Base-by-base conservation (phyloP, 2,888 invertebrate species). In the Lamellibrachia satsuma region DNA sequence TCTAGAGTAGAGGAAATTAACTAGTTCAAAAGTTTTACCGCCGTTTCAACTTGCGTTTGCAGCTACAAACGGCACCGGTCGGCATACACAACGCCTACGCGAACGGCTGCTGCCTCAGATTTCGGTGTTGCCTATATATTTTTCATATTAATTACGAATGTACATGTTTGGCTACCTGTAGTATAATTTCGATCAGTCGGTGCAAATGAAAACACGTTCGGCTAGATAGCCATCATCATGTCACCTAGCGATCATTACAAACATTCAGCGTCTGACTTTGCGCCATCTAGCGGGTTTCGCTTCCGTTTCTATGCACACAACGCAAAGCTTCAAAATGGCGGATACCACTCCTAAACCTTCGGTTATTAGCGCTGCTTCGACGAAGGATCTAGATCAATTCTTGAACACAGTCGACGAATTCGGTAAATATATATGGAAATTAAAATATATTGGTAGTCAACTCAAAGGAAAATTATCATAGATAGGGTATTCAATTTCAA, bases 321-420 rank as follows among this genome's bases (percentile, higher is more conserved):
- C 75, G 75, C 75, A 75, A 75, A 75, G 75, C 75, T 75, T 75
- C 75, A 75, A 75, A 75, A 75, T 75, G 75, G 75, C 75, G 75
- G 75, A 22, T 75, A 75, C 75, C 22, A 75, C 75, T 15, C 75
- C 75, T 15, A 75, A 75, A n/a, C 15, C 6, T 15, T n/a, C 39
- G 39, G 39, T 39, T 39, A 39, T 39, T 39, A 39, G 39, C 39
- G 39, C 39, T 39, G 39, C 75, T 11, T 75, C 22, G 75, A 6
- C 75, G 75, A 22, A 75, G 75, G 75, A 75, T 22, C 22, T 75
- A 75, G 75, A 75, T 75, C 75, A 75, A 15, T 75, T 75, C n/a
- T n/a, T 75, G 22, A n/a, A 75, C 75, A 75, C 15, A 75, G 75
- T 75, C 1, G 75, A 75, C n/a, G 75, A 75, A 75, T 75, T 75